Base-by-base conservation (phyloP, 2,113 vertebrate genomes). In the Tamias sibiricus region DNA sequence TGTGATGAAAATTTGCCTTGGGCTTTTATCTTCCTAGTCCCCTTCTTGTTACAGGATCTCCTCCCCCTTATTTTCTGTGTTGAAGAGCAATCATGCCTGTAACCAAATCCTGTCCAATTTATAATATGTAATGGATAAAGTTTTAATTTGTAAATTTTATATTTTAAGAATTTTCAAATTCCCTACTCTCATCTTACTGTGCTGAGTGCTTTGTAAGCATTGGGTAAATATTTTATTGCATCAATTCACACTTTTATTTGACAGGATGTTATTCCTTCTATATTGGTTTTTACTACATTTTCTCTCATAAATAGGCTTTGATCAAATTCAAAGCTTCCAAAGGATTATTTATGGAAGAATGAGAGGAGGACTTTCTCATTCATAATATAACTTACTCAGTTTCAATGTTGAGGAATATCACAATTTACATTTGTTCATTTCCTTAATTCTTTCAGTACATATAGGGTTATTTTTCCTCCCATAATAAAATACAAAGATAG, bases 121-220 rank as follows among this genome's bases (percentile, higher is more conserved):
- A 82, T 76, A 72, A 79, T 47, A 76, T 71, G 68, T 52, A 85
- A 96, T 83, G 19, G 37, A 93, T 88, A 66, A 17, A 49, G 66
- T 68, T 93, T 95, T 93, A 83, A 91, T 95, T 95, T 88, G 44
- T 88, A 40, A 91, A 74, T 82, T 96, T 17, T 5, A 57, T 81
- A 72, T 76, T 96, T 97, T 94, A 30, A 91, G 49, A 95, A 90
- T 86, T 93, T 91, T 97, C 82, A 62, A 92, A 83, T 42, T 88
- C 87, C 30, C 87, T 52, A 9, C 1, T 90, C 85, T 94, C 66
- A 86, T 97, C 69, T 87, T 86, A 92, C 17, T 69, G 22, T 95
- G n/a, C 35, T 90, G 54, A 92, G 10, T 82, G 59, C 28, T 88
- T 90, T 52, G 8, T 91, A 85, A 92, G 54, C 40, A 42, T 90